Evolutionary conservation across 2,113 vertebrate genomes (phyloP).

Genomic region (Proteles cristata): DNA sequence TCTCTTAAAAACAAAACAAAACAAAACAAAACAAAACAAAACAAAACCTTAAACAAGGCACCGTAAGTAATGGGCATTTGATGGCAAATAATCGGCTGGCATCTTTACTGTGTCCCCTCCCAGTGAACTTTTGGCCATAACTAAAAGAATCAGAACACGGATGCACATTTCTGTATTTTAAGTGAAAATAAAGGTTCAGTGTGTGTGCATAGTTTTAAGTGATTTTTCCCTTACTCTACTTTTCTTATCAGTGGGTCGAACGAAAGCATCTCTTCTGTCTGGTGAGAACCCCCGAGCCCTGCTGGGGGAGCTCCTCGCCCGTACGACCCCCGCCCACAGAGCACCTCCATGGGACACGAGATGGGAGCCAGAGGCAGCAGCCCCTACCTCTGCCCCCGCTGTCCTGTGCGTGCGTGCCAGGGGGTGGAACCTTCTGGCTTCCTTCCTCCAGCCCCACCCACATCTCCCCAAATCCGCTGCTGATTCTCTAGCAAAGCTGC

Average conservation of each 20-base stretch:
- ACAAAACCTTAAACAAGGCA: neutral
- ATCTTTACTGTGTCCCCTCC: too few relatives aligned
- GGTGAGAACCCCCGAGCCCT: too few relatives aligned
- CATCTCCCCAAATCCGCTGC: rapidly evolving
- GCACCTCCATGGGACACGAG: rapidly evolving
- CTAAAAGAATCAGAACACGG: neutral
- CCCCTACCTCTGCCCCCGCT: rapidly evolving
- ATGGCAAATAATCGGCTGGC: neutral
- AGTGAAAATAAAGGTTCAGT: neutral
- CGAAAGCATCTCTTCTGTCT: neutral
- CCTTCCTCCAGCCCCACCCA: neutral
- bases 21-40: neutral
- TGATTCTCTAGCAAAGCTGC: neutral
- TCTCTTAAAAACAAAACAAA: neutral
- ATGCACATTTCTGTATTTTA: neutral
- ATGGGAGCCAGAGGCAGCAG: rapidly evolving
- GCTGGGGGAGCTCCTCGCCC: rapidly evolving
- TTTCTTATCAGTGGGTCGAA: neutral
- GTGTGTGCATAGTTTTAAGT: neutral
- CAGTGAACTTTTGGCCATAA: neutral
- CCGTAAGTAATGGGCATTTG: neutral
- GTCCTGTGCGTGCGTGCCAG: neutral
- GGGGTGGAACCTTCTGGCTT: neutral
- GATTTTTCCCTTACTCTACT: neutral
- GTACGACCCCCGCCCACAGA: rapidly evolving